Evolutionary conservation across 1,140 invertebrate species (phyloP).

Genomic region (Streblospio benedicti): DNA sequence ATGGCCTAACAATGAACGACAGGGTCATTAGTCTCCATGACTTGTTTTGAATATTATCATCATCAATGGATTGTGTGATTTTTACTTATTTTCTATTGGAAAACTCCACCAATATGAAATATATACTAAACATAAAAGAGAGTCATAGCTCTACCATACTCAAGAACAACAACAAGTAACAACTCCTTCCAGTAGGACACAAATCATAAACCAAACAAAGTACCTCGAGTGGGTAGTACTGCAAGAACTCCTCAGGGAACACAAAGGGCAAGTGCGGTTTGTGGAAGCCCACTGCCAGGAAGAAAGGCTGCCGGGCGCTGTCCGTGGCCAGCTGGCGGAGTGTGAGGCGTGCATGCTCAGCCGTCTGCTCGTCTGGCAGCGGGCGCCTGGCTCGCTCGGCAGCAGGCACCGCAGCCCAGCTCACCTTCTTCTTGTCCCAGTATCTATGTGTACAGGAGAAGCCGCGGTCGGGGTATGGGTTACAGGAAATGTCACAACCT

Average conservation of each 20-base stretch:
- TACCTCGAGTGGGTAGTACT: constrained; percentile 15
- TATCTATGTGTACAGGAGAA: neutral
- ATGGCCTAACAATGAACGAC: too few species aligned
- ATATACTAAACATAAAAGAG: too few species aligned
- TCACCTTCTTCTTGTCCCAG: neutral
- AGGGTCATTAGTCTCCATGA: too few species aligned
- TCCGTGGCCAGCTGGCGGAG: constrained; percentile 8
- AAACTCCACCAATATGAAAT: too few species aligned
- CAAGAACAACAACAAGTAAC: too few species aligned
- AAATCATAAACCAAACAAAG: too few species aligned
- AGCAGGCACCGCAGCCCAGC: neutral
- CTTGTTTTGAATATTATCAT: too few species aligned
- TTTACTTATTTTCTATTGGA: too few species aligned
- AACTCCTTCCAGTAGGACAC: too few species aligned
- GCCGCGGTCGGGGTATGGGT: neutral
- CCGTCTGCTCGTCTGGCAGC: constrained; percentile 1
- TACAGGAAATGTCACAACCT: neutral
- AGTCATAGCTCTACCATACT: too few species aligned
- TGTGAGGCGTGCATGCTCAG: neutral
- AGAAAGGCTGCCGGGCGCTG: constrained; percentile 17
- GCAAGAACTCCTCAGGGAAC: constrained; percentile 18
- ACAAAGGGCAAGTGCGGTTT: constrained; percentile 26
- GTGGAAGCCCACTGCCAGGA: constrained; percentile 24
- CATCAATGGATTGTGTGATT: too few species aligned
- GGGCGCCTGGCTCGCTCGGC: neutral